These are phyloP conservation scores for Trichacis sp. DNA, from an alignment of 2,888 invertebrate genomes.

Conservation along the genomic window DNA sequence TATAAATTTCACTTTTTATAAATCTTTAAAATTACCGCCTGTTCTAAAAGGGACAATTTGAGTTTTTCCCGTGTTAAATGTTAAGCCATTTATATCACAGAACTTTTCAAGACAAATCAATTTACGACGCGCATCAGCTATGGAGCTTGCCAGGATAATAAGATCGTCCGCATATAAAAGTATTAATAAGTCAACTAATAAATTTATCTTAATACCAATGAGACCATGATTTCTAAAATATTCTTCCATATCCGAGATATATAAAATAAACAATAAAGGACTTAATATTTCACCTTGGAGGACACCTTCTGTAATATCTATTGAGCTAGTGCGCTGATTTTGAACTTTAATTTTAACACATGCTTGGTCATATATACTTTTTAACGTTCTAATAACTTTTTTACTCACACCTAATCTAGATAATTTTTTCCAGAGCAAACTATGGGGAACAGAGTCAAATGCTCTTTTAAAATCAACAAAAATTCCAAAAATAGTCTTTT, in stretches of 20 bases:
- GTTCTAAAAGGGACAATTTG: slow-evolving; percentile 42
- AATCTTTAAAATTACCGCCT: slow-evolving; percentile 19
- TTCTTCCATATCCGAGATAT: slow-evolving; percentile 1
- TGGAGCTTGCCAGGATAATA: background rate
- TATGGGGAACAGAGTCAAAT: slow-evolving; percentile 4
- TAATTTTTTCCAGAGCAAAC: background rate
- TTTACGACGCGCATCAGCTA: too few relatives aligned
- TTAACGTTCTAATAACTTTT: background rate
- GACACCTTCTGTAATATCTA: background rate
- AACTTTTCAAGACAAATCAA: too few relatives aligned
- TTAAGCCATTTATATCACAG: too few relatives aligned
- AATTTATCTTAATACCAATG: background rate
- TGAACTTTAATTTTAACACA: background rate
- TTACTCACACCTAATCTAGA: background rate
- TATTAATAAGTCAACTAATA: background rate
- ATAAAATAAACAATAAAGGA: slow-evolving; percentile 1
- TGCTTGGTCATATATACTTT: background rate
- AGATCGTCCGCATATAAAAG: background rate
- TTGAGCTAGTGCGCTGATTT: background rate
- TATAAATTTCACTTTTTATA: background rate
- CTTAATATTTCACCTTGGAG: slow-evolving; percentile 8
- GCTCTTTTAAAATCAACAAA: slow-evolving; percentile 2
- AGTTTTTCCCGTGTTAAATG: slow-evolving; percentile 42
- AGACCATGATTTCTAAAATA: background rate
- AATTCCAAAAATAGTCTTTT: background rate